Percentiles rank a stretch among this genome's conserved stretches.
phyloP scores from a whole-genome alignment of 2,113 vertebrate species.

The Garra rufa region DNA sequence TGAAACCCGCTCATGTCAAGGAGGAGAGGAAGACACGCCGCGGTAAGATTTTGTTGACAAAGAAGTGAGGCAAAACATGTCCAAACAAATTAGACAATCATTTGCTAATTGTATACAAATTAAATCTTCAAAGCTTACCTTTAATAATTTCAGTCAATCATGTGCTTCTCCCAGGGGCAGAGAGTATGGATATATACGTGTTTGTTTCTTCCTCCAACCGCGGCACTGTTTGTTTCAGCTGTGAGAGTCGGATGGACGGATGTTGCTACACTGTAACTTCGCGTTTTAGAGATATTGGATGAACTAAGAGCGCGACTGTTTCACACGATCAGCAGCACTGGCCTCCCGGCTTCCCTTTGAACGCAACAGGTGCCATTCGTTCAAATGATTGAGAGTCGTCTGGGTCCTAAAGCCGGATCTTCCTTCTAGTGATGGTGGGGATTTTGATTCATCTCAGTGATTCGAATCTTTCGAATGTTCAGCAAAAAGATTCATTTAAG shows the following conservation, averaged over 20 bases:
- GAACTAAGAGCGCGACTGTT: slow-evolving; percentile 10
- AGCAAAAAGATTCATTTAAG: not conserved
- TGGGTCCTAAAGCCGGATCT: slow-evolving; percentile 31
- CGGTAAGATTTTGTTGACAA: not conserved
- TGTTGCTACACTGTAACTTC: slow-evolving; percentile 4
- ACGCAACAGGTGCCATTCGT: slow-evolving; percentile 73
- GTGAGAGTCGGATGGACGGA: not conserved
- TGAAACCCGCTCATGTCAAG: not conserved
- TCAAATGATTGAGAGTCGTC: slow-evolving; percentile 66
- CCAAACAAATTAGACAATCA: not conserved
- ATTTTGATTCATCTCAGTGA: not conserved
- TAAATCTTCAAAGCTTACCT: slow-evolving; percentile 49
- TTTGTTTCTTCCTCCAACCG: not conserved
- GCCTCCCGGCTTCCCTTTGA: slow-evolving; percentile 57
- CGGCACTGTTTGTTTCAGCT: not conserved
- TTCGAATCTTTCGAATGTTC: not conserved
- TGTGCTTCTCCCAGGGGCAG: not conserved
- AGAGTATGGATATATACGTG: not conserved
- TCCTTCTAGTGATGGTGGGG: not conserved
- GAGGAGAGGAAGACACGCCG: not conserved
- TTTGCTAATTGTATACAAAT: not conserved
- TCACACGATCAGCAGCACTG: slow-evolving; percentile 3
- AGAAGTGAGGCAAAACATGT: not conserved
- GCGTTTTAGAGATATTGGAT: not conserved
- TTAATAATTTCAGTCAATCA: slow-evolving; percentile 20